Evolutionary conservation across 1,140 invertebrate species (phyloP), one percentile per base, ranked within the genome.

Genomic region (Homarus americanus): DNA sequence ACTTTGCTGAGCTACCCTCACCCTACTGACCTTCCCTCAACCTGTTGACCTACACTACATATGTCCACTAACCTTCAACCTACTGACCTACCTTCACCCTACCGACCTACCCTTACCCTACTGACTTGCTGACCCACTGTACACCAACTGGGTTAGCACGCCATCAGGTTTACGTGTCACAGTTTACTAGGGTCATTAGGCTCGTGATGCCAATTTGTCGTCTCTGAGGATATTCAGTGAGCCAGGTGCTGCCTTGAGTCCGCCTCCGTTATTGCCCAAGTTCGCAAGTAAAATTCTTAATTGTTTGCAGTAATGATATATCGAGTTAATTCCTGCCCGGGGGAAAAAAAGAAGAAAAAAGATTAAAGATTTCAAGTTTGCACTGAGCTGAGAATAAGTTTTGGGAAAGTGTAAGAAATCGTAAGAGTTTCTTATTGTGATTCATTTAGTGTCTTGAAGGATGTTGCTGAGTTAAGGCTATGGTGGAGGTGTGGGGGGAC

Each of bases 221-320:
- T n/a, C 15, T 58, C 53, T 58, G 17, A 1, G 12, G 53, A 58
- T 58, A 58, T n/a, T 15, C 53, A 20, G 20, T n/a, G 53, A 4
- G 12, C 15, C 53, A 58, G 53, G 9, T 69, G 63, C 12, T 32
- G 63, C n/a, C n/a, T 28, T n/a, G 17, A 58, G 17, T 58, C 24
- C 44, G 53, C 53, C 24, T 7, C 28, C n/a, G 28, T 28, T 69
- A 69, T 69, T 69, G 28, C 24, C 28, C 4, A 69, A 69, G 17
- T 69, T 69, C 63, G 0, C n/a, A 2, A 28, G 28, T 69, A 69
- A 69, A 69, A 32, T 12, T 32, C 63, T 5, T 69, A 69, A 69
- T 69, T 69, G 63, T 69, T 69, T 32, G 63, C 63, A 69, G 63
- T 69, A 32, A 69, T 32, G 63, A 69, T 69, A 69, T 69, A 32